Evolutionary conservation across 2,113 vertebrate genomes (phyloP).

Genomic region (Plectropomus leopardus): DNA sequence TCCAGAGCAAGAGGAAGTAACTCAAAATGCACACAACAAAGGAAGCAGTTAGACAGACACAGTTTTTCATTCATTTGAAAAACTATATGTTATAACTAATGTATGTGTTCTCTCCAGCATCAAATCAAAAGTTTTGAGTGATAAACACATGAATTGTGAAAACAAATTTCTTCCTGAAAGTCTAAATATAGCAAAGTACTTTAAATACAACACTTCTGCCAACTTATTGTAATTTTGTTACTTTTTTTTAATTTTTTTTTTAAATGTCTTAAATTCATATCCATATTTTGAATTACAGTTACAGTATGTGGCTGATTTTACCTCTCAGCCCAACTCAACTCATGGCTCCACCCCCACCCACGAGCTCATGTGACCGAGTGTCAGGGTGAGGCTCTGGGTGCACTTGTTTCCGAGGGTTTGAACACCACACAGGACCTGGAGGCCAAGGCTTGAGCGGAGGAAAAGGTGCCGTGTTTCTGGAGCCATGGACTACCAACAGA

Average conservation of each 20-base stretch:
- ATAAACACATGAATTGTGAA: not conserved
- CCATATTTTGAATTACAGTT: not conserved
- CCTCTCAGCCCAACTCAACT: not conserved
- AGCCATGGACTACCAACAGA: constrained; percentile 91
- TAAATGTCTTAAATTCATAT: not conserved
- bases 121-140: not conserved
- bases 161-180: not conserved
- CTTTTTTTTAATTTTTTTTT: not conserved
- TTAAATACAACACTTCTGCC: not conserved
- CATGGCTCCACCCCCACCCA: constrained; percentile 62
- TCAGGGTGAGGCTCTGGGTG: constrained; percentile 70
- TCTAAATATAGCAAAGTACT: not conserved
- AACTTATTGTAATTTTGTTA: not conserved
- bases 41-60: not conserved
- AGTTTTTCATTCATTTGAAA: not conserved
- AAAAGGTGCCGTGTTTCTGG: constrained; percentile 67
- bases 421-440: constrained; percentile 37
- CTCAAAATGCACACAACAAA: constrained; percentile 14
- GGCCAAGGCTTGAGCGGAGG: constrained; percentile 57
- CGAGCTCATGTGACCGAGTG: constrained; percentile 72
- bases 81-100: not conserved
- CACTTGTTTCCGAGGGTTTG: constrained; percentile 55
- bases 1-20: constrained; percentile 4
- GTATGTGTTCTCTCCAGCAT: not conserved
- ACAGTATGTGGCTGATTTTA: not conserved